Percentiles rank a stretch among this genome's conserved stretches.
Evolutionary conservation across 2,797 vertebrate genomes (phyloP).

Genomic region (Chrosomus eos): DNA sequence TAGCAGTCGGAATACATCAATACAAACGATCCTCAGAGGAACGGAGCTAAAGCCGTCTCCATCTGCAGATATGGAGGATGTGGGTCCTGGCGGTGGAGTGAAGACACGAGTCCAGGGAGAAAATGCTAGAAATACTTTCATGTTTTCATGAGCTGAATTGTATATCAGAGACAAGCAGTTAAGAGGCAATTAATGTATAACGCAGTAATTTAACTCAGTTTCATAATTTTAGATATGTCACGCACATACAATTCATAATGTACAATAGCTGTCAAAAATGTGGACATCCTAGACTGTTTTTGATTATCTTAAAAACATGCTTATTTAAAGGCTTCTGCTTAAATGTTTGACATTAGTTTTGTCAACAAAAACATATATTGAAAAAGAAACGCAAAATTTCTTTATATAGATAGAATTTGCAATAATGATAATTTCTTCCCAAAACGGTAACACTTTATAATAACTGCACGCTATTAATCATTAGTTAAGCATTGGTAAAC

Average conservation of each 20-base stretch:
- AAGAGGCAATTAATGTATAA: background rate
- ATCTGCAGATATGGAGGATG: slow-evolving; percentile 48
- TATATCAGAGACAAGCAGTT: background rate
- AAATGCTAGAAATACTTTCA: background rate
- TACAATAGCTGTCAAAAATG: background rate
- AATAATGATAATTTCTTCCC: too few species aligned
- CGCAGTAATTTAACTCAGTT: background rate
- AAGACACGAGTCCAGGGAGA: background rate
- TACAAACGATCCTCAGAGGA: slow-evolving; percentile 59
- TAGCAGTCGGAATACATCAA: slow-evolving; percentile 58
- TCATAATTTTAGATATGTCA: background rate
- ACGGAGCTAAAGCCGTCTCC: slow-evolving; percentile 49
- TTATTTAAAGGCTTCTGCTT: too few species aligned
- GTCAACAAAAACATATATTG: too few species aligned
- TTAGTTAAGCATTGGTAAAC: too few species aligned
- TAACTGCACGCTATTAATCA: too few species aligned
- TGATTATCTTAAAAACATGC: background rate
- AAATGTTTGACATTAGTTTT: too few species aligned
- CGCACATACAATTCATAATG: background rate
- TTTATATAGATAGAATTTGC: too few species aligned
- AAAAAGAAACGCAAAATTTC: too few species aligned
- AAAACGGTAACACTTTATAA: too few species aligned
- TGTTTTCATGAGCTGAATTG: background rate
- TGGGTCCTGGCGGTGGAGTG: background rate
- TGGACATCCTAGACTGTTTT: background rate